A percentile compares a stretch with the other conserved stretches of the same genome.
Evolutionary conservation across 2,113 vertebrate species (phyloP).

Genomic region (Chloebia gouldiae): DNA sequence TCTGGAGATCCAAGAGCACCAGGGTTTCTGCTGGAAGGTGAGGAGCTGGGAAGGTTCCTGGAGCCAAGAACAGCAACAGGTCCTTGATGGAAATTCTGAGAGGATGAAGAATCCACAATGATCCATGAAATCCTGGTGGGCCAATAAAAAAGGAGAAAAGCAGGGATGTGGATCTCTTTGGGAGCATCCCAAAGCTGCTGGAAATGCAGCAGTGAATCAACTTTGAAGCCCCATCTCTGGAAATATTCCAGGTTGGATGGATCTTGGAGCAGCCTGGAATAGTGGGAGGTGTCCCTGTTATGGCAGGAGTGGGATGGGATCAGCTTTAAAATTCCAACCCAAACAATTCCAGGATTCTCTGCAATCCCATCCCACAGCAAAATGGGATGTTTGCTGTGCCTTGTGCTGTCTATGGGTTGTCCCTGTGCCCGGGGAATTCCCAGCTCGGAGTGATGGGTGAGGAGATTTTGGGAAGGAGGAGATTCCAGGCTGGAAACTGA

Average conservation of each 20-base stretch:
- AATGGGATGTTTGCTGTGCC: not conserved
- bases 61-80: not conserved
- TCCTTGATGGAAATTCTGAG: not conserved
- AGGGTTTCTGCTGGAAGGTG: not conserved
- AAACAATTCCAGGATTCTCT: not conserved
- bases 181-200: not conserved
- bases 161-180: not conserved
- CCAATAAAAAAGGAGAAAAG: not conserved
- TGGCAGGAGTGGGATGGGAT: not conserved
- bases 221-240: not conserved
- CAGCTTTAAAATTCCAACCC: not conserved
- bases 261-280: not conserved
- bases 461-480: not conserved
- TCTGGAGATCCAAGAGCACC: not conserved
- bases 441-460: fast-evolving
- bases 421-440: not conserved
- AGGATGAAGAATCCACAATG: not conserved
- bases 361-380: not conserved
- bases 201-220: not conserved
- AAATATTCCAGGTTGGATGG: not conserved
- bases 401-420: not conserved
- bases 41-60: not conserved
- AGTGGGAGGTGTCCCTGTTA: not conserved
- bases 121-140: not conserved
- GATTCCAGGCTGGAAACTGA: not conserved